These are phyloP conservation scores for Drosophila monieri DNA, from an alignment of 2,888 invertebrate genomes.

Conservation along the genomic window DNA sequence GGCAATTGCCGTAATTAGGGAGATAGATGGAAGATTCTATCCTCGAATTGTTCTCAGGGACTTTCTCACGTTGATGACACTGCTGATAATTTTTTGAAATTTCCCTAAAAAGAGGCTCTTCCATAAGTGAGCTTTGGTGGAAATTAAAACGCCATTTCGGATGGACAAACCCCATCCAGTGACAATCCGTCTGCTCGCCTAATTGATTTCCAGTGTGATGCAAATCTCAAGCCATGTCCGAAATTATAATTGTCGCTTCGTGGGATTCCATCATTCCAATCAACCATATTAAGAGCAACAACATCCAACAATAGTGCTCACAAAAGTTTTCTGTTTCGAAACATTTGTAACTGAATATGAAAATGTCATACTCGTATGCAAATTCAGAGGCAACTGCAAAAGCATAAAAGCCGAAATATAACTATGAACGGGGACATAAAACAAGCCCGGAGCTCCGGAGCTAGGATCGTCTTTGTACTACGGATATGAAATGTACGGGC, in stretches of 20 bases:
- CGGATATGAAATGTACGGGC: constrained; percentile 20
- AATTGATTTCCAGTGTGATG: constrained; percentile 54
- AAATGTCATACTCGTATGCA: constrained; percentile 40
- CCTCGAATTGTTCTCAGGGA: constrained; percentile 16
- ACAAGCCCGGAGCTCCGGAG: constrained; percentile 18
- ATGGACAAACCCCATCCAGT: neutral
- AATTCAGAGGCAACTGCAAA: constrained; percentile 42
- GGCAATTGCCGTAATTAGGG: constrained; percentile 54
- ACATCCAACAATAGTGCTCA: constrained; percentile 36
- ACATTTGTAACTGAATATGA: constrained; percentile 51
- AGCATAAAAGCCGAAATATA: constrained; percentile 26
- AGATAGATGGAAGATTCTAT: constrained; percentile 27
- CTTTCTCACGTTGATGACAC: constrained; percentile 53
- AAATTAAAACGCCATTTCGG: constrained; percentile 37
- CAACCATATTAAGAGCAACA: constrained; percentile 19
- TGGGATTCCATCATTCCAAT: constrained; percentile 25
- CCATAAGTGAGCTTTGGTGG: neutral
- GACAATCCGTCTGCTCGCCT: constrained; percentile 16
- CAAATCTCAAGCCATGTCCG: constrained; percentile 31
- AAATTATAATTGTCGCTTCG: constrained; percentile 52
- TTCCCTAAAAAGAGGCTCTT: neutral
- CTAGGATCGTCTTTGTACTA: constrained; percentile 29
- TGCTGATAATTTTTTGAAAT: neutral
- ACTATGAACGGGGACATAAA: constrained; percentile 33
- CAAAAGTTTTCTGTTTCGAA: constrained; percentile 45